A percentile compares a stretch with the other conserved stretches of the same genome.
phyloP scores from a whole-genome alignment of 2,888 invertebrate genomes.

The Aproaerema taeniolella region DNA sequence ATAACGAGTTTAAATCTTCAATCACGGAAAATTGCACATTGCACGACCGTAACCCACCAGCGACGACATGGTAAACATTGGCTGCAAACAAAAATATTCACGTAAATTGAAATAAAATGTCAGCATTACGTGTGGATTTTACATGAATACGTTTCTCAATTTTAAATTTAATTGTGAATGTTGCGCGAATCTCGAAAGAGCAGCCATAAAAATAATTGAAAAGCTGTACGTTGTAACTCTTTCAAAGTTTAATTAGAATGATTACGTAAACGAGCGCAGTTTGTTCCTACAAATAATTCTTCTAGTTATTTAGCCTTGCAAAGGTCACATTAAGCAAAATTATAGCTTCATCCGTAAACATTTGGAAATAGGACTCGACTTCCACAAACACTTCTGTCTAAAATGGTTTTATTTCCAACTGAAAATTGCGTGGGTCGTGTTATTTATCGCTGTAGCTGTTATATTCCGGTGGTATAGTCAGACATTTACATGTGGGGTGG shows the following conservation, averaged over 20 bases:
- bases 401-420: slow-evolving; percentile 9
- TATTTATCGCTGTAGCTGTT: slow-evolving; percentile 23
- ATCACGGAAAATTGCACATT: slow-evolving; percentile 54
- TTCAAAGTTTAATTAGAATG: too few relatives aligned
- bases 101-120: slow-evolving; percentile 36
- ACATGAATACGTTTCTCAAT: not conserved
- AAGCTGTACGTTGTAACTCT: too few relatives aligned
- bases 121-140: slow-evolving; percentile 23
- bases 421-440: slow-evolving; percentile 23
- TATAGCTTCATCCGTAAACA: too few relatives aligned
- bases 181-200: not conserved
- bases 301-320: too few relatives aligned
- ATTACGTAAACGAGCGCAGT: too few relatives aligned
- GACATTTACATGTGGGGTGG: slow-evolving; percentile 49
- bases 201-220: too few relatives aligned
- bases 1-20: slow-evolving; percentile 52
- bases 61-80: slow-evolving; percentile 42
- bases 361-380: not conserved
- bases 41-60: too few relatives aligned
- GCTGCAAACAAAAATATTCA: slow-evolving; percentile 34
- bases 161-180: not conserved
- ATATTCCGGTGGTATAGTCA: slow-evolving; percentile 36
- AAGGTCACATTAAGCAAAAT: too few relatives aligned
- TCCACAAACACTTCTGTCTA: not conserved
- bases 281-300: too few relatives aligned